phyloP scores from a whole-genome alignment of 1,140 invertebrate species.

The Ptiloglossa arizonensis region DNA sequence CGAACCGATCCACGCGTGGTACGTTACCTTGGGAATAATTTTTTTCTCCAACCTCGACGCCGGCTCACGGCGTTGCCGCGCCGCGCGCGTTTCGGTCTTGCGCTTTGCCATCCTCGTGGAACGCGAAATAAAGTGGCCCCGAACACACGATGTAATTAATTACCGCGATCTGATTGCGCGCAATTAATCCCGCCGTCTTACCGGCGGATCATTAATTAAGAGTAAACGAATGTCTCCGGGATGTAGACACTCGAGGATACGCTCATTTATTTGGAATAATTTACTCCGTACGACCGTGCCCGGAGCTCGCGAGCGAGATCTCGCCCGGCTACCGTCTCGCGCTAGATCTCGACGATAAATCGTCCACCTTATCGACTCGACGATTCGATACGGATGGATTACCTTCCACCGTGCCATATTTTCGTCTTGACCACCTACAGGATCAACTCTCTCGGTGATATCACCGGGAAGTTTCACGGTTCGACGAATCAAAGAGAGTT shows the following conservation, averaged over 20 bases:
- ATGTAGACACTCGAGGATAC: slow-evolving; percentile 59
- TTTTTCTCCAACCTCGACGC: slow-evolving; percentile 1
- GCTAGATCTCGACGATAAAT: slow-evolving; percentile 27
- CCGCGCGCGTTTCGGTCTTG: slow-evolving; percentile 30
- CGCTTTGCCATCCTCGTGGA: slow-evolving; percentile 42
- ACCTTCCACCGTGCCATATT: background rate
- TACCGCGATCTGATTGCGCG: slow-evolving; percentile 66
- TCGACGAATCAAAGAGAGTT: background rate
- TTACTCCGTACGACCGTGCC: slow-evolving; percentile 55
- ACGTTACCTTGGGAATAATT: slow-evolving; percentile 54
- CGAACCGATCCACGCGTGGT: slow-evolving; percentile 2
- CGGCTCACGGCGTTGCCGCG: background rate
- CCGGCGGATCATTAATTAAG: slow-evolving; percentile 67
- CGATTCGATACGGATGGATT: background rate
- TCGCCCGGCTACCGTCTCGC: too few relatives aligned
- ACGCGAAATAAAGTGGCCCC: slow-evolving; percentile 63
- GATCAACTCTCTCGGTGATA: background rate
- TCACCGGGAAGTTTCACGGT: too few relatives aligned
- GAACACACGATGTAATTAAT: slow-evolving; percentile 63
- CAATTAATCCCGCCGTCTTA: slow-evolving; percentile 68
- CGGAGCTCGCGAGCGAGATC: too few relatives aligned
- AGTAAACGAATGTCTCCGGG: slow-evolving; percentile 64
- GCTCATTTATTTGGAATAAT: slow-evolving; percentile 70
- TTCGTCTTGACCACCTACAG: background rate
- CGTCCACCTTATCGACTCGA: slow-evolving; percentile 9